Conservation (phyloP, 2,797 vertebrate genomes). For the Danio albolineatus region DNA sequence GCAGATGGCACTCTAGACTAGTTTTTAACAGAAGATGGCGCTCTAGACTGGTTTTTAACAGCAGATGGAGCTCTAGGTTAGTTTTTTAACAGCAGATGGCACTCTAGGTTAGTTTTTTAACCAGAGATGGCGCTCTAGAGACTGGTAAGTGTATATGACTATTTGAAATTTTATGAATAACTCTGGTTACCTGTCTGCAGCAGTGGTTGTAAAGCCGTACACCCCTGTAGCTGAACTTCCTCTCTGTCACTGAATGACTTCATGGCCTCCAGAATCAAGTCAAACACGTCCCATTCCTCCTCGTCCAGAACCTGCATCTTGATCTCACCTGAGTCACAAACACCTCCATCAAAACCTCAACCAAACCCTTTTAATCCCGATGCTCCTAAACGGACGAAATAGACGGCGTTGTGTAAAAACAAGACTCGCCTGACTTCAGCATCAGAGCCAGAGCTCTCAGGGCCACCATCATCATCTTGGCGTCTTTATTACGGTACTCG, state of each 20-base stretch:
- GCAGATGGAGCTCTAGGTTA: no score
- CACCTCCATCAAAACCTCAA: not conserved
- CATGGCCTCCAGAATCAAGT: conserved; percentile 88
- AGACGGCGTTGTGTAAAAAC: not conserved
- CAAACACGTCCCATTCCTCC: conserved; percentile 89
- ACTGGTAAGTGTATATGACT: not conserved
- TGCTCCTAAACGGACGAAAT: no score
- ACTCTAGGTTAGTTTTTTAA: no score
- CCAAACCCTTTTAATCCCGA: conserved; percentile 7
- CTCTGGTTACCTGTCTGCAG: conserved; percentile 85
- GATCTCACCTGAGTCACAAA: conserved; percentile 76
- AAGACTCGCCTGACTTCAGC: conserved; percentile 86
- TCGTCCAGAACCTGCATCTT: conserved; percentile 81
- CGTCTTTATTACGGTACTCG: conserved; percentile 75
- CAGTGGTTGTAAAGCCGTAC: conserved; percentile 83
- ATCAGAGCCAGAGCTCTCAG: conserved; percentile 88
- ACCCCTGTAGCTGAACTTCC: conserved; percentile 90
- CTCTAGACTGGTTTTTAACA: no score
- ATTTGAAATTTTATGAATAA: not conserved
- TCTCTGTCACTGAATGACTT: conserved; percentile 81
- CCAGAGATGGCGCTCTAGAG: no score
- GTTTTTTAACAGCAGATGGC: no score
- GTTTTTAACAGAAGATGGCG: no score
- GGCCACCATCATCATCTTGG: conserved; percentile 78
- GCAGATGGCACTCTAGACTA: no score